Evolutionary conservation across 1,140 invertebrate genomes (phyloP).

Genomic region (Lithobius niger): DNA sequence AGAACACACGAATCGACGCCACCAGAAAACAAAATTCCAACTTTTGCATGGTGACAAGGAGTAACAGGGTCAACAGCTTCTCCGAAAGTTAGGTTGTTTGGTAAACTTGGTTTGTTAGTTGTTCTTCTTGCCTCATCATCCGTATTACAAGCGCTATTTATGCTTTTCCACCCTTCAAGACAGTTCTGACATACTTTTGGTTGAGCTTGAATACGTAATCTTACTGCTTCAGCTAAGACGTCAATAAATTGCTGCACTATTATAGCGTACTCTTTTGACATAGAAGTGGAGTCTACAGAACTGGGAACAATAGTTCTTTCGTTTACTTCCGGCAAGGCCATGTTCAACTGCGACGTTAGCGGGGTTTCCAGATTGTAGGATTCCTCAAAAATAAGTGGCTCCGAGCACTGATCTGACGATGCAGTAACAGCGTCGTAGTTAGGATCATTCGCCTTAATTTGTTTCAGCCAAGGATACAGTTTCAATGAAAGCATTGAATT

Average conservation of each 20-base stretch:
- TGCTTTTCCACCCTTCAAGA: too few relatives aligned
- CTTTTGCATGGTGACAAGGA: constrained; percentile 54
- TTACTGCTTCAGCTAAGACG: constrained; percentile 46
- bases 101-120: too few relatives aligned
- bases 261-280: constrained; percentile 9
- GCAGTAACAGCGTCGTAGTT: background rate
- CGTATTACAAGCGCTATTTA: too few relatives aligned
- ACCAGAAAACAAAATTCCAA: constrained; percentile 85
- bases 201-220: constrained; percentile 45
- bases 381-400: too few relatives aligned
- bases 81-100: too few relatives aligned
- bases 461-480: constrained; percentile 26
- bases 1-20: constrained; percentile 88
- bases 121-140: too few relatives aligned
- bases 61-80: too few relatives aligned
- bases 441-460: constrained; percentile 9
- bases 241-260: constrained; percentile 37
- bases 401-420: too few relatives aligned
- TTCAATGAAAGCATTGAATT: constrained; percentile 15
- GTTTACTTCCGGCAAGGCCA: background rate
- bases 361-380: too few relatives aligned
- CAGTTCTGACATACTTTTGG: constrained; percentile 47
- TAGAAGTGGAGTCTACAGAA: constrained; percentile 27
- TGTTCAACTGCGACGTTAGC: too few relatives aligned
- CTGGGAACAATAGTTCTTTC: constrained; percentile 21